Base-by-base conservation (phyloP, 2,113 vertebrate species). In the Corythoichthys haematopterus region DNA sequence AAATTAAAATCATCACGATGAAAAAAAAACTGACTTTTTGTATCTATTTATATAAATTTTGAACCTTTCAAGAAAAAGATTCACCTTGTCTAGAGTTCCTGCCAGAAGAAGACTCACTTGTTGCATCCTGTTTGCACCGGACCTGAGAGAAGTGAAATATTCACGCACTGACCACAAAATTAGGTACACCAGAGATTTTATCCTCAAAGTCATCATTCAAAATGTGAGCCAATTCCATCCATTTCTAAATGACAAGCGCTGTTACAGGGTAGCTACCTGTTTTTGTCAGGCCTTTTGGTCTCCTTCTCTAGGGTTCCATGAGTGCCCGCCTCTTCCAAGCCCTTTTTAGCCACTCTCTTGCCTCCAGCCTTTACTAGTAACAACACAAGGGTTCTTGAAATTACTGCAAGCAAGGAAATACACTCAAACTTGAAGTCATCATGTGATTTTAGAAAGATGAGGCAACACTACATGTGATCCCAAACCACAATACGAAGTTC, bases 261-360 rank as follows among this genome's bases (percentile, higher is more conserved):
- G 20, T 28, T 3, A 35, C 0, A 45, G 9, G 3, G n/a, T 2
- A 0, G 71, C 11, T 91, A 96, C 94, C 93, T 95, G 46, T 84
- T 37, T 85, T 93, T 96, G 5, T 94, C 94, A 59, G 84, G 10
- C 80, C 84, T 86, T 84, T 90, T 95, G 38, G 80, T 14, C 0
- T 89, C 92, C 74, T 88, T 95, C 64, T 95, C 95, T 63, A 68
- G 75, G 63, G 83, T 60, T 43, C 88, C 80, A n/a, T 85, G 82
- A 66, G 78, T 40, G 47, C 75, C 61, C 9, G 74, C 82, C 35
- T 96, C 95, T 7, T 92, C 92, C 58, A 72, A 28, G 43, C 56
- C 77, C 84, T 94, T 97, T 88, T 95, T 97, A 63, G 92, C 85
- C 66, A 96, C 92, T 55, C 94, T 83, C 89, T 93, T 97, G n/a